Conservation (phyloP, 2,113 vertebrate genomes). For the Bos javanicus region DNA sequence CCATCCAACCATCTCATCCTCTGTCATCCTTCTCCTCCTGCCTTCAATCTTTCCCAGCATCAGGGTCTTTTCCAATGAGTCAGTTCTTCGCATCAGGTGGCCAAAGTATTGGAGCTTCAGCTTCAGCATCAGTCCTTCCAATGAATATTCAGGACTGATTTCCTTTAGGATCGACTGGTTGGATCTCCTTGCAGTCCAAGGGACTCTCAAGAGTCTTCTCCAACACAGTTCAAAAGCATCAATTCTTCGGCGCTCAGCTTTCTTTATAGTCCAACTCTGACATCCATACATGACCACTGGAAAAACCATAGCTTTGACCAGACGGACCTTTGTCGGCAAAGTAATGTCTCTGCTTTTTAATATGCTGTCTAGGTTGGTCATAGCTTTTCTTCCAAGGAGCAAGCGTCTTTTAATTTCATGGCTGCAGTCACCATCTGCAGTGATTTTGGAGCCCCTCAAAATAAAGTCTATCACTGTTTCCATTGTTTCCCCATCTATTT, state of each 20-base stretch:
- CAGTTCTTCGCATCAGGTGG: background rate
- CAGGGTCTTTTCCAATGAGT: background rate
- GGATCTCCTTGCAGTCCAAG: background rate
- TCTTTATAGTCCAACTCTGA: background rate
- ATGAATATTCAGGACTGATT: background rate
- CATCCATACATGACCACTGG: background rate
- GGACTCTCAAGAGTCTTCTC: background rate
- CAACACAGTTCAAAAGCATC: background rate
- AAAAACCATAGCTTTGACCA: background rate
- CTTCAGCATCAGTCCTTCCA: background rate
- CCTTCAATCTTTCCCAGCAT: background rate
- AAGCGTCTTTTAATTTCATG: background rate
- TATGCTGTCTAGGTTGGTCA: background rate
- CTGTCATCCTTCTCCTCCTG: background rate
- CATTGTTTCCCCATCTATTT: background rate
- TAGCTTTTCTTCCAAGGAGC: background rate
- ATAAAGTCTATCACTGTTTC: background rate
- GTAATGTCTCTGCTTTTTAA: background rate
- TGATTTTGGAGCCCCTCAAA: fast-evolving
- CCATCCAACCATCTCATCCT: background rate
- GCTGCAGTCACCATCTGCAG: background rate
- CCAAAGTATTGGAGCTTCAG: background rate
- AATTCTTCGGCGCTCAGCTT: background rate
- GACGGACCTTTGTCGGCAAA: background rate
- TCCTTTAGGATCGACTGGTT: background rate